Percentiles rank a stretch among this genome's conserved stretches.
Evolutionary conservation across 2,113 vertebrate genomes (phyloP).

Genomic region (Xiphophorus maculatus): DNA sequence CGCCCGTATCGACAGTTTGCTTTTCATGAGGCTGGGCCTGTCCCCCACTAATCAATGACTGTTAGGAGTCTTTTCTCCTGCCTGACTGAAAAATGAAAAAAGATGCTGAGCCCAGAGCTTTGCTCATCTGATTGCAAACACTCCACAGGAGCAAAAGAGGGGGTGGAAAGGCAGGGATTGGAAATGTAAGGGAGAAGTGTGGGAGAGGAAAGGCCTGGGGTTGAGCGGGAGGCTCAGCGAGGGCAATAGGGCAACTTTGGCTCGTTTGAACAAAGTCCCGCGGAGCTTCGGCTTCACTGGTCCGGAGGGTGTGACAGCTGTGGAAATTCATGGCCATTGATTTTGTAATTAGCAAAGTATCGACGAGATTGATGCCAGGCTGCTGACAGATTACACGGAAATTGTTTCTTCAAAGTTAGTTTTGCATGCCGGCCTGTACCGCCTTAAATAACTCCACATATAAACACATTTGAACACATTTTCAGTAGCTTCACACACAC

Average conservation of each 20-base stretch:
- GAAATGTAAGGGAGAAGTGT: constrained; percentile 68
- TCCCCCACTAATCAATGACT: constrained; percentile 76
- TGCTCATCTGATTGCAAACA: constrained; percentile 72
- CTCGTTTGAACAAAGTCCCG: constrained; percentile 70
- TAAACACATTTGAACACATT: constrained; percentile 51
- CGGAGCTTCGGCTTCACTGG: constrained; percentile 55
- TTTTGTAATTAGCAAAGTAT: constrained; percentile 95
- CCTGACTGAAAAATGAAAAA: constrained; percentile 74
- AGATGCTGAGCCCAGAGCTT: constrained; percentile 74
- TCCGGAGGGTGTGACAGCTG: constrained; percentile 80
- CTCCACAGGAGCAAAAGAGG: constrained; percentile 46
- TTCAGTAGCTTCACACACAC: constrained; percentile 19
- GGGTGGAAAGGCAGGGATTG: constrained; percentile 38
- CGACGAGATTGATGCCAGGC: constrained; percentile 85
- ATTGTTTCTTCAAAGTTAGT: constrained; percentile 88
- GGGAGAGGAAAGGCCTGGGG: constrained; percentile 62
- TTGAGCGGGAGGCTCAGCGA: constrained; percentile 47
- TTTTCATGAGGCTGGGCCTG: constrained; percentile 73
- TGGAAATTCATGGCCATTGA: constrained; percentile 91
- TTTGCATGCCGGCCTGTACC: constrained; percentile 63
- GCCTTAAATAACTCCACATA: constrained; percentile 42
- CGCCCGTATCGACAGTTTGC: constrained; percentile 77
- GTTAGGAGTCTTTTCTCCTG: constrained; percentile 78
- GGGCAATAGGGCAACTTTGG: constrained; percentile 64
- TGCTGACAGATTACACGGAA: constrained; percentile 88